Conservation (phyloP, 2,113 vertebrate species). For the Neotragus pygmaeus region DNA sequence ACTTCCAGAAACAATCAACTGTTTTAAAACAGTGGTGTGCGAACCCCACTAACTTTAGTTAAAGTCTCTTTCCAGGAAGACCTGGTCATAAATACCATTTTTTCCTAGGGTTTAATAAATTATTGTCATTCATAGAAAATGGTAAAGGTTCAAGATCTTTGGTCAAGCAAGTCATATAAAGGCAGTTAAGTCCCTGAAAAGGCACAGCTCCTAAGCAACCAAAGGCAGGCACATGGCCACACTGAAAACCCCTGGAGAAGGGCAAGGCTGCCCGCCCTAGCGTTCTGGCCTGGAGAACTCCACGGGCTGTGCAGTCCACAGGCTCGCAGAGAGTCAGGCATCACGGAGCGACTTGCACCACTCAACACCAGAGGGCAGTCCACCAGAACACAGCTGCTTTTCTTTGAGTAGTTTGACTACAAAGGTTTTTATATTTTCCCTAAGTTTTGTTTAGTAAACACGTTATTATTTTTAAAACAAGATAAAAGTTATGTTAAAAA, state of each 20-base stretch:
- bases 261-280: not conserved
- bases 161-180: not conserved
- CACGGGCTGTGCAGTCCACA: not conserved
- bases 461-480: not conserved
- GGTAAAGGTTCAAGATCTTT: not conserved
- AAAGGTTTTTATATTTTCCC: not conserved
- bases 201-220: not conserved
- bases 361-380: not conserved
- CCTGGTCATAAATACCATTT: not conserved
- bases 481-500: not conserved
- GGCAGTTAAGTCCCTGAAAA: not conserved
- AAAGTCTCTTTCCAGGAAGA: not conserved
- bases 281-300: not conserved
- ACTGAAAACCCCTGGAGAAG: not conserved
- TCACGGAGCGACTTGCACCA: fast-evolving
- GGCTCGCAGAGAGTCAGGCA: not conserved
- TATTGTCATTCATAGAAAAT: not conserved
- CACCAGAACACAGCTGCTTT: not conserved
- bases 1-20: not conserved
- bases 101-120: not conserved
- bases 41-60: not conserved
- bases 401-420: not conserved
- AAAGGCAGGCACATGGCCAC: not conserved
- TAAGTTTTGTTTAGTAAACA: not conserved
- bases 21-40: not conserved